A percentile compares a stretch with the other conserved stretches of the same genome.
Evolutionary conservation across 2,797 vertebrate genomes (phyloP).

Genomic region (Pantherophis alleghaniensis): DNA sequence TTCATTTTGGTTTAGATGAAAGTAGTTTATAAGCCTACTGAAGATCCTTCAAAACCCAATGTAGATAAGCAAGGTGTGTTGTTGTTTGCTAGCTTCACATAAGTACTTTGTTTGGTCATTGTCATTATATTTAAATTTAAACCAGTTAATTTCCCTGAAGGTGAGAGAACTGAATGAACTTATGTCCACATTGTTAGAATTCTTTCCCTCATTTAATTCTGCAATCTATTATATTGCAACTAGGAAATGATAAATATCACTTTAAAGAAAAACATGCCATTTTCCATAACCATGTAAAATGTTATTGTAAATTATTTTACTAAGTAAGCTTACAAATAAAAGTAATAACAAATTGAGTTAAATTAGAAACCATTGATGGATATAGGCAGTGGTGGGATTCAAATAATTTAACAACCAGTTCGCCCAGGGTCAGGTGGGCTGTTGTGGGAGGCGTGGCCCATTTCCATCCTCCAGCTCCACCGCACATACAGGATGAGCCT

Average conservation of each 20-base stretch:
- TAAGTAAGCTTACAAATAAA: neutral
- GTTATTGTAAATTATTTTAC: neutral
- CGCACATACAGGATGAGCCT: too few species aligned
- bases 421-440: too few species aligned
- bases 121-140: neutral
- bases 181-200: neutral
- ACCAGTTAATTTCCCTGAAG: neutral
- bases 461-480: too few species aligned
- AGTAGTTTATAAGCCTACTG: neutral
- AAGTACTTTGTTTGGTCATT: neutral
- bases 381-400: too few species aligned
- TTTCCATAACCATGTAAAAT: neutral
- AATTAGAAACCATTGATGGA: neutral
- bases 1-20: neutral
- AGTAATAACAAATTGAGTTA: neutral
- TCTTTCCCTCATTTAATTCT: neutral
- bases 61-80: neutral
- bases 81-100: neutral
- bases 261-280: neutral
- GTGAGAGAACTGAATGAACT: neutral
- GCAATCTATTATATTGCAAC: neutral
- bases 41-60: neutral
- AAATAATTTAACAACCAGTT: too few species aligned
- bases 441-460: too few species aligned
- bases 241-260: neutral